Evolutionary conservation across 1,140 invertebrate genomes (phyloP).

Genomic region (Pogonognathellus flavescens): DNA sequence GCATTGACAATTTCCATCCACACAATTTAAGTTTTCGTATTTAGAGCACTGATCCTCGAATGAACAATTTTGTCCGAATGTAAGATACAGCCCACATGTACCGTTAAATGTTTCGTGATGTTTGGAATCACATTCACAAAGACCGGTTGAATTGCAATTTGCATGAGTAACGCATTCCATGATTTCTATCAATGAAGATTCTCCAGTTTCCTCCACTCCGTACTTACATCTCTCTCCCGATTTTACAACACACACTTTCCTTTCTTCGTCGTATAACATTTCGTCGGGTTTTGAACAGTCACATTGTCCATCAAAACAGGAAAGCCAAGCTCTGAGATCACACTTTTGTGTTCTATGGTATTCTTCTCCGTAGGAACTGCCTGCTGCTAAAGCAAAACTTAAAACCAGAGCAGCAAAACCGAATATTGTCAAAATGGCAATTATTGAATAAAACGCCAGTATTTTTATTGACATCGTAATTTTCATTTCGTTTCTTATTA

Average conservation of each 20-base stretch:
- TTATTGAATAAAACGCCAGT: no score
- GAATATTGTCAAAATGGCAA: no score
- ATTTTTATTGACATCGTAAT: no score
- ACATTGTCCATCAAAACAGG: no score
- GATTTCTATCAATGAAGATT: neutral
- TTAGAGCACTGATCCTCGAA: neutral
- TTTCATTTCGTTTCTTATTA: no score
- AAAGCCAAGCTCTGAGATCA: no score
- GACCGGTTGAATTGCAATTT: neutral
- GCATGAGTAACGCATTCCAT: neutral
- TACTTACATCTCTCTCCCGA: conserved; percentile 38
- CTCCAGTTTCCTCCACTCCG: neutral
- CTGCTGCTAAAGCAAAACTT: no score
- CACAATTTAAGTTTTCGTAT: neutral
- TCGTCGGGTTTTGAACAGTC: no score
- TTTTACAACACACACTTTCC: conserved; percentile 30
- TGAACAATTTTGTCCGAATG: neutral
- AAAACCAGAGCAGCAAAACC: no score
- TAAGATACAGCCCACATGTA: neutral
- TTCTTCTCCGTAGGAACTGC: no score
- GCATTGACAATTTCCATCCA: neutral
- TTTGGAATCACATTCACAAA: neutral
- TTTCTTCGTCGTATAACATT: conserved; percentile 32
- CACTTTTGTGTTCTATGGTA: no score
- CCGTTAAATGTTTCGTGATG: conserved; percentile 1